Conservation (phyloP, 2,888 invertebrate species). For the Frankliniella fusca region DNA sequence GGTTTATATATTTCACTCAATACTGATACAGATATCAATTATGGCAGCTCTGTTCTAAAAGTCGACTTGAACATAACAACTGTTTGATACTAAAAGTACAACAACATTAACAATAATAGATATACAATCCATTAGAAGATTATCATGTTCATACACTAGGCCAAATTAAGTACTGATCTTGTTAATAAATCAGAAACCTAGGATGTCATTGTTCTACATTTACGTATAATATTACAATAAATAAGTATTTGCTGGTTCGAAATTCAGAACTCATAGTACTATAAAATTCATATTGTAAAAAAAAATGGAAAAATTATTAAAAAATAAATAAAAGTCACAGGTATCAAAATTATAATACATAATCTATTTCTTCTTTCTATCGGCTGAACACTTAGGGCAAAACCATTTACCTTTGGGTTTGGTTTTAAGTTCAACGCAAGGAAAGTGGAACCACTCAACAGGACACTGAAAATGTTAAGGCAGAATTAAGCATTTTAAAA, state of each 20-base stretch:
- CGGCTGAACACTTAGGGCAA: constrained; percentile 86
- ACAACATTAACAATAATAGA: background rate
- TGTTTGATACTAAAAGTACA: background rate
- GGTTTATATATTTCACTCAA: background rate
- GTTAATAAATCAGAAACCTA: background rate
- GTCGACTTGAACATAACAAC: no score
- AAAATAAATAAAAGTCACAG: constrained; percentile 27
- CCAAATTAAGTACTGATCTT: background rate
- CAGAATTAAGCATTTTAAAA: constrained; percentile 28
- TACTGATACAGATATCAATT: background rate
- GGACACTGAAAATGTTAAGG: constrained; percentile 48
- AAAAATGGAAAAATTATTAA: background rate
- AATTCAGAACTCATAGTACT: no score
- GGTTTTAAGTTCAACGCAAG: constrained; percentile 82
- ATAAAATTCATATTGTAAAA: no score
- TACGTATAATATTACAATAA: background rate
- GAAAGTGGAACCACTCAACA: constrained; percentile 96
- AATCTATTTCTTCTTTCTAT: constrained; percentile 70
- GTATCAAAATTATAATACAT: background rate
- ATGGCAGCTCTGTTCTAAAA: no score
- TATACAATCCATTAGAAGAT: background rate
- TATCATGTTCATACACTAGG: background rate
- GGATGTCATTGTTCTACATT: background rate
- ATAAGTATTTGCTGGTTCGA: background rate
- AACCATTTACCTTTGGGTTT: constrained; percentile 88